Evolutionary conservation across 2,797 vertebrate species (phyloP).

Genomic region (Hylomyscus alleni): DNA sequence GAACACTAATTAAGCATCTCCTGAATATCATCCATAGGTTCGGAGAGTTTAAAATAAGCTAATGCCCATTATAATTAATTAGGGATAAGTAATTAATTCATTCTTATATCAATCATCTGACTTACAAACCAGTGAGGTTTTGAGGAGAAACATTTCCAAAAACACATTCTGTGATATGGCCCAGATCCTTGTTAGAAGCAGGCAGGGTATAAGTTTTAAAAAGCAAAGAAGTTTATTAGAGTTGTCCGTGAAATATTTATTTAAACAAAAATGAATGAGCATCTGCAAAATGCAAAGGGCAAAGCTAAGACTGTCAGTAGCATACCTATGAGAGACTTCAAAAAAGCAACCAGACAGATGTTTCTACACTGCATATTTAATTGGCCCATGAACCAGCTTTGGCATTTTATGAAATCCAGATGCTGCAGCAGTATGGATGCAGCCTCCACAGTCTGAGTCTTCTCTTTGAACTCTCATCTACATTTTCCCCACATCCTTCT

Average conservation of each 20-base stretch:
- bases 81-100: background rate
- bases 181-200: background rate
- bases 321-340: background rate
- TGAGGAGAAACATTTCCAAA: background rate
- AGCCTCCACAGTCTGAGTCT: rapidly evolving
- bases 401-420: background rate
- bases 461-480: background rate
- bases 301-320: slow-evolving; percentile 12
- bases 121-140: background rate
- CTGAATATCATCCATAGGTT: background rate
- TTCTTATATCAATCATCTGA: background rate
- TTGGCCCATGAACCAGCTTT: background rate
- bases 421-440: background rate
- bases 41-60: background rate
- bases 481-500: background rate
- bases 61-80: background rate
- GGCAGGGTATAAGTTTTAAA: background rate
- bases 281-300: slow-evolving; percentile 28
- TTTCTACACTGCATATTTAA: background rate
- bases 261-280: slow-evolving; percentile 2
- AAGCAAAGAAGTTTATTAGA: slow-evolving; percentile 30
- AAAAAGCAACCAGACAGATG: background rate
- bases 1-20: background rate
- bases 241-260: slow-evolving; percentile 33
- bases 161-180: background rate